Evolutionary conservation across 2,797 vertebrate genomes (phyloP), one percentile per base, ranked within the genome.

Genomic region (Esox masquinongy): DNA sequence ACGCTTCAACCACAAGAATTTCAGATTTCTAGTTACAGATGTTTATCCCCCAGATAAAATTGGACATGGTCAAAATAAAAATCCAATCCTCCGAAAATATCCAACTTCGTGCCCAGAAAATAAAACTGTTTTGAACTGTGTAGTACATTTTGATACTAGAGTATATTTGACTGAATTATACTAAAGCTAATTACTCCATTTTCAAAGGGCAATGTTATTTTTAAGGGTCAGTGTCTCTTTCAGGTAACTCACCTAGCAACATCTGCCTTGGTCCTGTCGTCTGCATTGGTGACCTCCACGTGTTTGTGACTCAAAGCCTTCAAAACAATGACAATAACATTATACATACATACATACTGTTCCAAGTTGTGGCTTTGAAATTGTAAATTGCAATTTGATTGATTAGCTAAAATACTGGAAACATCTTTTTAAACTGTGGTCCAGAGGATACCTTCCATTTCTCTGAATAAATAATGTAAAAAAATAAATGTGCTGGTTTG

Each of bases 281-380:
- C 96, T 39, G 95, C 91, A 15, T 94, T 95, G 77, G 84, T 92
- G 29, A 99, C 93, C 79, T 98, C 95, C 59, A 99, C 95, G 0
- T 92, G 94, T 71, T 93, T 96, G 64, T 97, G 96, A 91, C 96
- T 98, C 89, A 99, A 86, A 85, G 98, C 97, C 98, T 99, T 79
- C 19, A 47, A 68, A 50, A 77, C 61, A 67, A 63, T 26, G 19
- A 43, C 39, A 31, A 31, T 31, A 31, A 47, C 43, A 47, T 47
- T 47, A 47, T 47, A 47, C 12, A 47, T 47, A 47, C 12, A 47
- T 47, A 47, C 12, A 8, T 47, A 47, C 43, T 47, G 43, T 47
- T 5, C n/a, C 11, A 47, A 47, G 3, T 14, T 47, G 43, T 47
- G 43, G 43, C 43, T 47, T 11, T 12, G 43, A 47, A 47, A 47